phyloP scores from a whole-genome alignment of 1,140 invertebrate genomes.

The Trichomalopsis sarcophagae region DNA sequence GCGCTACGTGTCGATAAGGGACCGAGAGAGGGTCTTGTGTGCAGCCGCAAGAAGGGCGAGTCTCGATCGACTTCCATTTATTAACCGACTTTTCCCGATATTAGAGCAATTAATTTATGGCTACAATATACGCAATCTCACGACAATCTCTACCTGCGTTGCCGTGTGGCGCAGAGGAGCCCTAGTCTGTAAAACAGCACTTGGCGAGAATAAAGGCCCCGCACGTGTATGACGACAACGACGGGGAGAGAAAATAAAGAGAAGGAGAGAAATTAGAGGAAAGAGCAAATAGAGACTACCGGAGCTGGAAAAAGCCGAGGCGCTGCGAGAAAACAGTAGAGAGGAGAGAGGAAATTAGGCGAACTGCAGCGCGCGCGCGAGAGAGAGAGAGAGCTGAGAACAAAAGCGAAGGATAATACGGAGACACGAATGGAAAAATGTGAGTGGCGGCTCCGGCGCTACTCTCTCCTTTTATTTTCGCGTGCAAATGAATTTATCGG shows the following conservation, averaged over 20 bases:
- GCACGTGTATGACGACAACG: background rate
- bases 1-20: background rate
- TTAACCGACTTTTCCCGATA: slow-evolving; percentile 30
- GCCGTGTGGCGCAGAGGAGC: too few relatives aligned
- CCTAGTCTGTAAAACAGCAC: background rate
- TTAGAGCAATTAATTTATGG: slow-evolving; percentile 28
- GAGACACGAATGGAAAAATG: slow-evolving; percentile 1
- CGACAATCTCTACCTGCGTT: background rate
- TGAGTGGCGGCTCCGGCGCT: background rate
- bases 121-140: background rate
- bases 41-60: background rate
- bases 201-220: background rate
- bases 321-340: background rate
- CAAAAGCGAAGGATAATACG: slow-evolving; percentile 43
- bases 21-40: background rate
- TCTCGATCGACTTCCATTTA: slow-evolving; percentile 9
- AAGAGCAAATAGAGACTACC: background rate
- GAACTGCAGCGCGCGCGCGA: background rate
- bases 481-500: slow-evolving; percentile 42
- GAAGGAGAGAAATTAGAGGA: background rate
- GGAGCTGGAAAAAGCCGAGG: background rate
- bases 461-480: background rate
- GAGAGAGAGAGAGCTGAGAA: background rate
- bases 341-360: slow-evolving; percentile 41
- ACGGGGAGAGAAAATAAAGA: background rate